phyloP scores from a whole-genome alignment of 2,888 invertebrate species.

The Unio delphinus region DNA sequence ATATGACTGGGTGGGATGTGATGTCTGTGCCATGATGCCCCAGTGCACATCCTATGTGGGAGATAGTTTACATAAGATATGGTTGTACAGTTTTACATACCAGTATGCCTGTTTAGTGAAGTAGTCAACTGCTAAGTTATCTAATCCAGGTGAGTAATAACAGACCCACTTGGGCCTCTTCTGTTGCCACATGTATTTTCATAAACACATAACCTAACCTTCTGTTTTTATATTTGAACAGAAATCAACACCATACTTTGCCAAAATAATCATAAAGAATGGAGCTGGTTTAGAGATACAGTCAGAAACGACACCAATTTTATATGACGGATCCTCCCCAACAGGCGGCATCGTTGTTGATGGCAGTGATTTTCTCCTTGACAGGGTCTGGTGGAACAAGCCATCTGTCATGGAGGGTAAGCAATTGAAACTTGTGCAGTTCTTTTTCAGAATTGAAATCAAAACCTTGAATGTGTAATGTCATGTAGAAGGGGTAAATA shows the following conservation, averaged over 20 bases:
- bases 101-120: background rate
- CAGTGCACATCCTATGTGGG: no score
- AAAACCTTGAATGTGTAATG: no score
- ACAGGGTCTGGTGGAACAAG: slow-evolving; percentile 24
- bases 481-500: no score
- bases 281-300: slow-evolving; percentile 21
- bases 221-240: slow-evolving; percentile 2
- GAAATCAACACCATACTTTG: slow-evolving; percentile 22
- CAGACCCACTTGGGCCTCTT: slow-evolving; percentile 1
- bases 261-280: slow-evolving; percentile 24
- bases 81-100: no score
- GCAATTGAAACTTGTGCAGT: no score
- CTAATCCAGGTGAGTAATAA: background rate
- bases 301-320: slow-evolving; percentile 16
- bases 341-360: slow-evolving; percentile 27
- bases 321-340: slow-evolving; percentile 31
- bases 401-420: no score
- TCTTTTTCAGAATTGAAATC: background rate
- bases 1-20: no score
- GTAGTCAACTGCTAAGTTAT: background rate
- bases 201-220: background rate
- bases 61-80: no score
- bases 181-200: background rate
- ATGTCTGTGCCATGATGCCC: no score
- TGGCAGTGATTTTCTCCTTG: slow-evolving; percentile 24